These are phyloP conservation scores for Vultur gryphus DNA, from an alignment of 2,797 vertebrate genomes.

Conservation along the genomic window DNA sequence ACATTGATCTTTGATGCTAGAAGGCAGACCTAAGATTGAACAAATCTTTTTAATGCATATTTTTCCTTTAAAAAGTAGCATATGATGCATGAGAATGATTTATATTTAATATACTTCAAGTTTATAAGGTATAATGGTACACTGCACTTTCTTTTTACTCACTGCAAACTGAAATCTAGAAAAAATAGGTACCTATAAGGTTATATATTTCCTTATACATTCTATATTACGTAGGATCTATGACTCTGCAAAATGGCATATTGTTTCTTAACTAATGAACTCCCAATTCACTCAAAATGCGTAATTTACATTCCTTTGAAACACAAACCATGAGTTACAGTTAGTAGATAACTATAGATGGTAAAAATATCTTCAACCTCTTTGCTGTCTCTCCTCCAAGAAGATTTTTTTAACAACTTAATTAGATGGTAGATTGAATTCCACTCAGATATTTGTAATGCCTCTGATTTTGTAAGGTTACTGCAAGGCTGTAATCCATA, in stretches of 20 bases:
- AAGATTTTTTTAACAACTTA: neutral
- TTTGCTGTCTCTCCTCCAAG: neutral
- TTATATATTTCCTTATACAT: neutral
- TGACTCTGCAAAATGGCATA: neutral
- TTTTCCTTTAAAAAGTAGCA: slow-evolving; percentile 64
- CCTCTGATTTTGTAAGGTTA: neutral
- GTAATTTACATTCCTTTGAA: neutral
- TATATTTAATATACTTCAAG: slow-evolving; percentile 51
- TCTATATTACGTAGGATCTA: neutral
- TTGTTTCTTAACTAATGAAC: slow-evolving; percentile 18
- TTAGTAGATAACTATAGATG: neutral
- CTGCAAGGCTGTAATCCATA: neutral
- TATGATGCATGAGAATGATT: slow-evolving; percentile 60
- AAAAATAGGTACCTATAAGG: neutral
- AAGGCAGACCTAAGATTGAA: slow-evolving; percentile 66
- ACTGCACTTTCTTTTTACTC: neutral
- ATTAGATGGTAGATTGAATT: neutral
- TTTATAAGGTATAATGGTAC: slow-evolving; percentile 26
- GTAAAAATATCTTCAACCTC: neutral
- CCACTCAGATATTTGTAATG: neutral
- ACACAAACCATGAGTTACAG: neutral
- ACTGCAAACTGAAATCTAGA: neutral
- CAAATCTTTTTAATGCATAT: slow-evolving; percentile 64
- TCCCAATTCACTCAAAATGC: neutral
- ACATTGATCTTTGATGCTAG: slow-evolving; percentile 76